Evolutionary conservation across 2,888 invertebrate genomes (phyloP), one percentile per base, ranked within the genome.

Genomic region (Andrena praecox): DNA sequence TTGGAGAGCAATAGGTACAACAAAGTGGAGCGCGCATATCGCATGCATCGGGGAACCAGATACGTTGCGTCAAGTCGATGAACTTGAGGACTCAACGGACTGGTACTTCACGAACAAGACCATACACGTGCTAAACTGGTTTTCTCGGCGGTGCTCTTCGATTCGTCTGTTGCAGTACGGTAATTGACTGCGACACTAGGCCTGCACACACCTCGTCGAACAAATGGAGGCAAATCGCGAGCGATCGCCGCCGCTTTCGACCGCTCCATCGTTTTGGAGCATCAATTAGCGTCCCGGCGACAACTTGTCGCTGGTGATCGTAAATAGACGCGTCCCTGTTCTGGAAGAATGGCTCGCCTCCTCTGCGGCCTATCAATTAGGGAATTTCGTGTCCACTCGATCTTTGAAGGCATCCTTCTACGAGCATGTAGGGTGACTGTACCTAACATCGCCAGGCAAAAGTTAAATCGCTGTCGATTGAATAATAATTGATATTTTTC

Each of bases 51-150:
- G 20, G 64, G 68, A 82, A 71, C 82, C 74, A 71, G 82, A 67
- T 74, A 76, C 72, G 52, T 78, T 75, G 75, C 78, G 83, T 78
- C 82, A 82, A 84, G 84, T 84, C 84, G 84, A 84, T 82, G 85
- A 80, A 82, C 77, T 79, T 87, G 79, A 85, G 63, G 67, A 66
- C 75, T 66, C 73, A 77, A 56, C 77, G 68, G 42, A 63, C 80
- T 83, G 78, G 82, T 82, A 86, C 79, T 68, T 56, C 67, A 12
- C 48, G 75, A 68, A 80, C 87, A 77, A 70, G 74, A 82, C 80
- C 80, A 80, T 82, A 87, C 85, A 81, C 87, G 85, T 86, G 87
- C 85, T 82, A 77, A 87, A 87, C 86, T 87, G 86, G 86, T 87
- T 86, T 77, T 67, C 82, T 56, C 74, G 73, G 29, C 76, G 71